A percentile compares a stretch with the other conserved stretches of the same genome.
Conservation (phyloP, 2,797 vertebrate species). For the Hypotaenidia philippensis region DNA sequence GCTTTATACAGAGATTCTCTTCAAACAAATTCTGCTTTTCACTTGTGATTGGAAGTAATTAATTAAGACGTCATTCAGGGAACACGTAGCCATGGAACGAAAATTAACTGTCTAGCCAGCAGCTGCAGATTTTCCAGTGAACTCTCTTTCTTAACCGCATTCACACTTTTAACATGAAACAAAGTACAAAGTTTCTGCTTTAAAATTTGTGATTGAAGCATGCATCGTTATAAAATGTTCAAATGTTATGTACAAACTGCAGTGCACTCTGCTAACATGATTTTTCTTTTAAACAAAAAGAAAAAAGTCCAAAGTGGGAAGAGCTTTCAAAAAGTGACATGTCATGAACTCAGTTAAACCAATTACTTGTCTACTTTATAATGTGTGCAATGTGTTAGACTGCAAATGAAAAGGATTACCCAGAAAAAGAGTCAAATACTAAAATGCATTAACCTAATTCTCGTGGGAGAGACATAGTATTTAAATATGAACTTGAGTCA, state of each 20-base stretch:
- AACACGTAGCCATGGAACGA: not conserved
- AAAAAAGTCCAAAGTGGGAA: not conserved
- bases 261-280: not conserved
- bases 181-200: not conserved
- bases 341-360: not conserved
- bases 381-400: not conserved
- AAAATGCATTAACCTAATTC: not conserved
- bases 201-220: not conserved
- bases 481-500: not conserved
- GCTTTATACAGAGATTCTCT: not conserved
- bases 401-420: not conserved
- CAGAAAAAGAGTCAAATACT: not conserved
- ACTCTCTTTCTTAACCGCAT: not conserved
- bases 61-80: not conserved
- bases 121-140: not conserved
- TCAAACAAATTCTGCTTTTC: not conserved
- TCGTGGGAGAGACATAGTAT: not conserved
- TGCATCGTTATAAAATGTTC: not conserved
- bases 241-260: not conserved
- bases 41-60: not conserved
- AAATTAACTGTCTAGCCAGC: not conserved
- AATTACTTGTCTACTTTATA: not conserved
- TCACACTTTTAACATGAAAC: not conserved
- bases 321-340: not conserved
- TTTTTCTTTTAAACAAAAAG: not conserved